Evolutionary conservation across 2,888 invertebrate species (phyloP), one percentile per base, ranked within the genome.

Genomic region (Caenorhabditis sp.): DNA sequence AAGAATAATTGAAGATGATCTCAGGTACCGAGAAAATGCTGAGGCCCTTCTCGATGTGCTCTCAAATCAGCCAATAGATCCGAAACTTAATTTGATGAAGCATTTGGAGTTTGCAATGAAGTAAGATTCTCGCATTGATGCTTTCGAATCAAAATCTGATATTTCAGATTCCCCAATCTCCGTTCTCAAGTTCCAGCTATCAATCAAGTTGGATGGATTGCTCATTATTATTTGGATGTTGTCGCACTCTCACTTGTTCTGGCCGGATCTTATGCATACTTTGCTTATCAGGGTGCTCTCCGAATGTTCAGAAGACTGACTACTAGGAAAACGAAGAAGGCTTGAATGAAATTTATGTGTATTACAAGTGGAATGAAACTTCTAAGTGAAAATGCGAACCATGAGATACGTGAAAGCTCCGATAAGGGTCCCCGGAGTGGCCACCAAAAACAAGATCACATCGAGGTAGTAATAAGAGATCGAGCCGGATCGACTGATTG

Each of bases 171-270:
- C 35, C 82, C 76, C 19, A 59, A 76, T 24, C 47, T 58, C 12
- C 64, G 68, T 19, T 64, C 70, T 5, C 72, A 72, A 54, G 76
- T 76, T 22, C 76, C 82, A 4, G 70, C 66, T 19, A 68, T 76
- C 47, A 68, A 44, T 19, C 26, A 49, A 7, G 59, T 19, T 10
- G 72, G 72, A 10, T 5, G 68, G 2, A 61, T 82, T 44, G 72
- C 76, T 14, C 66, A 72, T 22, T 73, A 82, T 31, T 82, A 82
- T 24, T 14, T 82, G 24, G 82, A 82, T 61, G 76, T 47, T 7
- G 4, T 74, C 6, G 69, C 63, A 0, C 69, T 81, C 19, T 47
- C 73, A 0, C 14, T 41, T 35, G 7, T 56, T 10, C 26, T 54
- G 14, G 12, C 26, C 4, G 26, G 10, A 5, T 5, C 12, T 7